Evolutionary conservation across 1,140 invertebrate species (phyloP).

Genomic region (Drosophila grimshawi): DNA sequence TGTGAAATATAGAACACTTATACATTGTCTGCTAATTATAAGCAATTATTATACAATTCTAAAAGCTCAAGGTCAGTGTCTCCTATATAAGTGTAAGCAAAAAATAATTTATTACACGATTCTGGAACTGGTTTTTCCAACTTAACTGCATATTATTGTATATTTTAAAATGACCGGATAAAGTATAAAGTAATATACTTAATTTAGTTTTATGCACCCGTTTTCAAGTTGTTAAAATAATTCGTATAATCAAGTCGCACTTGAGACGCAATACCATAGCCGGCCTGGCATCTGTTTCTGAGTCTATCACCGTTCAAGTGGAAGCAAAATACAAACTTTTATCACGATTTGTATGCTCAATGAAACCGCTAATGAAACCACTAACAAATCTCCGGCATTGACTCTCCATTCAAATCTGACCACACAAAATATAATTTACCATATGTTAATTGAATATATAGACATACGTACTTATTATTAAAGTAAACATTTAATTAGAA

Average conservation of each 20-base stretch:
- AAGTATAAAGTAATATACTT: too few relatives aligned
- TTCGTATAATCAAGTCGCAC: conserved; percentile 17
- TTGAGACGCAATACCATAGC: conserved; percentile 21
- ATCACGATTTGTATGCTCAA: conserved; percentile 33
- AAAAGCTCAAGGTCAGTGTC: conserved; percentile 46
- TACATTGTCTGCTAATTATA: conserved; percentile 57
- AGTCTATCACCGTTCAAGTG: conserved; percentile 1
- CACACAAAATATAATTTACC: conserved; percentile 31
- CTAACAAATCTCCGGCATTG: conserved; percentile 25
- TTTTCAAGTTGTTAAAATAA: conserved; percentile 5
- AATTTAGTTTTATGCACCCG: not conserved
- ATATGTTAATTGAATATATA: conserved; percentile 25
- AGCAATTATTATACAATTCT: conserved; percentile 19
- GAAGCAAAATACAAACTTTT: conserved; percentile 2
- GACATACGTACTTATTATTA: not conserved
- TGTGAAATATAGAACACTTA: conserved; percentile 46
- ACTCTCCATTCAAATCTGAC: conserved; percentile 28
- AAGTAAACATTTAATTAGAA: not conserved
- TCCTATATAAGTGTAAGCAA: conserved; percentile 5
- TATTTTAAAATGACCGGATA: too few relatives aligned
- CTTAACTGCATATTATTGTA: conserved; percentile 4
- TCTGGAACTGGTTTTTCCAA: conserved; percentile 41
- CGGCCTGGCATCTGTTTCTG: conserved; percentile 27
- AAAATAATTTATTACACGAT: not conserved
- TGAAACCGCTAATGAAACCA: conserved; percentile 19